phyloP scores from a whole-genome alignment of 2,888 invertebrate species.

The Venustoraphidia nigricollis region DNA sequence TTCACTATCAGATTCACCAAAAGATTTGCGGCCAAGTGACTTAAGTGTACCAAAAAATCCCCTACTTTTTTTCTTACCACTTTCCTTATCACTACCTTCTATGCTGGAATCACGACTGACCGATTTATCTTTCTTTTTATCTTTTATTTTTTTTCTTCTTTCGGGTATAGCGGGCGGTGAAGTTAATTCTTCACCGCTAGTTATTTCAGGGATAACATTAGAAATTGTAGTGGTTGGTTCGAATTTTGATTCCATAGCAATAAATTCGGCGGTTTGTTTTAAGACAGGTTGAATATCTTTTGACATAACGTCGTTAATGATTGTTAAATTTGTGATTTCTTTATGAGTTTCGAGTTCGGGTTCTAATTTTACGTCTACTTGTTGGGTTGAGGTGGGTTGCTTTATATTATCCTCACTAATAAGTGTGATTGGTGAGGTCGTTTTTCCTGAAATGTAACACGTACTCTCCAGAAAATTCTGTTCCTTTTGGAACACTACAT shows the following conservation, averaged over 20 bases:
- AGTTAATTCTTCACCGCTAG: too few species aligned
- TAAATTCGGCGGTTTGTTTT: constrained; percentile 25
- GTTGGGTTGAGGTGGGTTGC: neutral
- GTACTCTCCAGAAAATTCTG: neutral
- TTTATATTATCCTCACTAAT: constrained; percentile 1
- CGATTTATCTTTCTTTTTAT: constrained; percentile 9
- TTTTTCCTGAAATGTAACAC: constrained; percentile 25
- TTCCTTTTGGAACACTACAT: neutral
- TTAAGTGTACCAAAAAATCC: constrained; percentile 26
- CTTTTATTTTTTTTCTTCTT: constrained; percentile 5
- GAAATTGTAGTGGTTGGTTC: constrained; percentile 19
- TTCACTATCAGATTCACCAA: constrained; percentile 26
- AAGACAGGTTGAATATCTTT: constrained; percentile 13
- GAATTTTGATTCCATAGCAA: constrained; percentile 23
- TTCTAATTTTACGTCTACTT: constrained; percentile 11
- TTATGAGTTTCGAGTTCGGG: constrained; percentile 15
- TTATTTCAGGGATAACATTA: neutral
- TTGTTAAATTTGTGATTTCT: constrained; percentile 11
- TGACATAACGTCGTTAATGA: constrained; percentile 12
- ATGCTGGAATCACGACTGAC: constrained; percentile 13
- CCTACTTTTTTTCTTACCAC: constrained; percentile 19
- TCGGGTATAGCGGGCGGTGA: constrained; percentile 5
- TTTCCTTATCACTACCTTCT: constrained; percentile 6
- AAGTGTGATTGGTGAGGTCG: constrained; percentile 20
- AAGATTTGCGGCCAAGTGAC: constrained; percentile 25